Base-by-base conservation (phyloP, 2,888 invertebrate species). In the Dolichopus griseipennis region DNA sequence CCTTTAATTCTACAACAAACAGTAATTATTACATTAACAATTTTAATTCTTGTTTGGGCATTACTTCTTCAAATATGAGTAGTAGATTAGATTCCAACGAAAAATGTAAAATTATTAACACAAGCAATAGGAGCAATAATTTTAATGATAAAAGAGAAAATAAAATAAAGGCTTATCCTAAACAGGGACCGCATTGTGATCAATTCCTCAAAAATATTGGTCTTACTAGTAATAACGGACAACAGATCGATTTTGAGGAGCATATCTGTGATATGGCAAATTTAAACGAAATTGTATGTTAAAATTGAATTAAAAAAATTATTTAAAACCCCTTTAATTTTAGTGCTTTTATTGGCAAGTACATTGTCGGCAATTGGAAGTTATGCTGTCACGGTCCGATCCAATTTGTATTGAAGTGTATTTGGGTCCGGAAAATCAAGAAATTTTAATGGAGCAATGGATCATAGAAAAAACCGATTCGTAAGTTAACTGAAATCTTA, bases 161-260 rank as follows among this genome's bases (percentile, higher is more conserved):
- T 27, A 63, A 10, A 18, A 15, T 27, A 27, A 63, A 12, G 2
- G 63, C 27, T 63, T 18, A 76, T 73, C 79, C 79, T 69, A 79
- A 79, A 67, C 80, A 80, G 72, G 82, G 82, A 73, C 81, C 81
- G 74, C 82, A 82, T 77, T 82, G 81, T 78, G 81, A 81, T 77
- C 78, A 79, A 76, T 82, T 82, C 76, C 78, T 82, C 74, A 79
- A 77, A 70, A 81, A 81, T 74, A 78, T 82, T 75, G 82, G 82
- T 67, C 75, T 82, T 69, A 75, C 80, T 80, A 73, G 76, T 6
- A 52, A 52, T 52, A 52, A 52, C 9, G 52, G 18, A 52, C 52
- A 52, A 18, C n/a, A 18, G 52, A 52, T 2, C 8, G 81, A 81
- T 66, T 71, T 75, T 76, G 81, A 81, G 78, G 81, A 81, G 71